These are phyloP conservation scores for Scytalopus superciliaris DNA, from an alignment of 2,113 vertebrate species.

Conservation along the genomic window DNA sequence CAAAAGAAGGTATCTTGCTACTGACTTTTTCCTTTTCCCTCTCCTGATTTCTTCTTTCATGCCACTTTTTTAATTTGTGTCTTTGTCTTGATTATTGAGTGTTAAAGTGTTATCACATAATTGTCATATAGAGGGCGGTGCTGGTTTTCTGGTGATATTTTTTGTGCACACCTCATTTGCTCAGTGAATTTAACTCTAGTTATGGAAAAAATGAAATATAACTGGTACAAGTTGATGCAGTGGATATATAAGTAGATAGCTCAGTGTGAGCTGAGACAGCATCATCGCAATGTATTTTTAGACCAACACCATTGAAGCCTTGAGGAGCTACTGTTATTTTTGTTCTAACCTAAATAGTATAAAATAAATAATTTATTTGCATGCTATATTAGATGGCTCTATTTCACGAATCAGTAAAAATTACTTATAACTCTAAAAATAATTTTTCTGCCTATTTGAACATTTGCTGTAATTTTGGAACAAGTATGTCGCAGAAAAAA, in stretches of 20 bases:
- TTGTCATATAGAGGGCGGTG: background rate
- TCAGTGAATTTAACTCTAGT: background rate
- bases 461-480: background rate
- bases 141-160: background rate
- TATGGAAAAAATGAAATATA: background rate
- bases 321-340: background rate
- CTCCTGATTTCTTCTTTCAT: background rate
- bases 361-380: background rate
- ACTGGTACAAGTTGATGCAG: background rate
- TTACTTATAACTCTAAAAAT: background rate
- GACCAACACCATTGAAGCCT: background rate
- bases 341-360: background rate
- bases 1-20: conserved; percentile 88
- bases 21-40: background rate
- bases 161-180: background rate
- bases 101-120: background rate
- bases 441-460: background rate
- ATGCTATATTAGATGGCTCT: background rate
- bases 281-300: background rate
- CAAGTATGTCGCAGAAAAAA: background rate
- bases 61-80: background rate
- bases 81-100: background rate
- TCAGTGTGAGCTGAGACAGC: background rate
- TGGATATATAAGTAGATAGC: background rate
- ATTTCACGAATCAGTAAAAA: background rate